Base-by-base conservation (phyloP, 2,888 invertebrate genomes). In the Machimus rusticus region DNA sequence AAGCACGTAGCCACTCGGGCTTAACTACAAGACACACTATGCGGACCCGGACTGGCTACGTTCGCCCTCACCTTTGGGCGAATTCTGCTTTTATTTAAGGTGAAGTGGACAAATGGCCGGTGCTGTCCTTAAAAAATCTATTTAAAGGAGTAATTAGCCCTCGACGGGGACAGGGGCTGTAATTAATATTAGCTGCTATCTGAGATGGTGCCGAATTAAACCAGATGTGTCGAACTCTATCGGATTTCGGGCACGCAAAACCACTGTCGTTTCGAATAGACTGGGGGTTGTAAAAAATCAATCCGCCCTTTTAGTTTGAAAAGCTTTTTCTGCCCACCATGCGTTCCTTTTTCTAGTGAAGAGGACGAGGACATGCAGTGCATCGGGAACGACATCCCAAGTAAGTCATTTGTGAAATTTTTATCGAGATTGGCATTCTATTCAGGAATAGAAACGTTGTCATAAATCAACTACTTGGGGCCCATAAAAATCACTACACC, bases 401-500 rank as follows among this genome's bases (percentile, higher is more conserved):
- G 74, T 85, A 85, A 85, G 39, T 74, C 85, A 85, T 85, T 85
- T 85, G 74, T 85, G 46, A 16, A 85, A 85, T 43, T 85, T 85
- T 85, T 74, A 74, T 85, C 46, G 85, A 46, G 74, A 74, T 85
- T 74, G 85, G 85, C 43, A 74, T 34, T 16, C 74, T 43, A 85
- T 85, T 74, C 74, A 31, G 85, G 74, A 43, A 85, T 74, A 28
- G 57, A 85, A 74, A 43, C 74, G 74, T 34, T 85, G 37, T 74
- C 85, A 88, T 88, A 88, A 88, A 88, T 88, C 88, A 88, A 79
- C 74, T 51, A 74, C 51, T 77, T 74, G 39, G 66, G 23, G 19
- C 51, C 46, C 86, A 51, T 78, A 84, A 84, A 87, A 88, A 88
- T 88, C 87, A 88, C 87, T 85, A 87, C 66, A 76, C 55, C 88